Evolutionary conservation across 2,113 vertebrate species (phyloP).

Genomic region (Salvelinus namaycush): DNA sequence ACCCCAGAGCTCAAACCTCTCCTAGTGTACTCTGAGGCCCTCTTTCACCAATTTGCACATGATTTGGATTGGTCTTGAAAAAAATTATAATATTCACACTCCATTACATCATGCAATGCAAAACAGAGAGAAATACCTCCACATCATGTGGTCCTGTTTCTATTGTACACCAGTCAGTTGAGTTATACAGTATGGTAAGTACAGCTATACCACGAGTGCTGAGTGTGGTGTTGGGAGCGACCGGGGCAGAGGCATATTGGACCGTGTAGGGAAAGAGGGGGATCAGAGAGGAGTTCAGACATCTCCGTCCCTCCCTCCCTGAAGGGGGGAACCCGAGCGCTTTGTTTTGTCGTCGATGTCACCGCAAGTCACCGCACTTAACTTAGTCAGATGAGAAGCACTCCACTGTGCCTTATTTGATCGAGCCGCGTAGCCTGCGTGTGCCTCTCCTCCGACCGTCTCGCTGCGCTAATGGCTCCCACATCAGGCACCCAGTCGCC

Average conservation of each 20-base stretch:
- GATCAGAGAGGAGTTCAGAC: constrained; percentile 43
- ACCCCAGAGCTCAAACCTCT: not conserved
- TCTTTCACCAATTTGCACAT: not conserved
- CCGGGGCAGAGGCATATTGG: not conserved
- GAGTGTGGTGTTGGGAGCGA: not conserved
- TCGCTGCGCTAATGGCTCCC: constrained; percentile 59
- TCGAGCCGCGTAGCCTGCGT: constrained; percentile 13
- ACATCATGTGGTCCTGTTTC: not conserved
- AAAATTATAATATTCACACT: not conserved
- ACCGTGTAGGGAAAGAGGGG: not conserved
- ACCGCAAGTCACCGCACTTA: constrained; percentile 64
- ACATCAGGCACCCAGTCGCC: constrained; percentile 51
- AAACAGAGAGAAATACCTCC: not conserved
- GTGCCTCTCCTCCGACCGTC: constrained; percentile 26
- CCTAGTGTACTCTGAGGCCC: not conserved
- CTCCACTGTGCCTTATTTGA: constrained; percentile 35
- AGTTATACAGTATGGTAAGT: not conserved
- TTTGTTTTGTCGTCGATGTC: constrained; percentile 65
- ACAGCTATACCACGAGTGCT: not conserved
- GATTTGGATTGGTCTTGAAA: constrained; percentile 5
- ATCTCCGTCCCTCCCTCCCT: constrained; percentile 36
- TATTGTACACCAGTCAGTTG: not conserved
- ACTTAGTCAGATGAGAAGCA: constrained; percentile 46
- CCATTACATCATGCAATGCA: not conserved
- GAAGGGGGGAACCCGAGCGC: constrained; percentile 57